These are phyloP conservation scores for Sebastes oblongus DNA, from an alignment of 2,797 vertebrate genomes.

Conservation along the genomic window DNA sequence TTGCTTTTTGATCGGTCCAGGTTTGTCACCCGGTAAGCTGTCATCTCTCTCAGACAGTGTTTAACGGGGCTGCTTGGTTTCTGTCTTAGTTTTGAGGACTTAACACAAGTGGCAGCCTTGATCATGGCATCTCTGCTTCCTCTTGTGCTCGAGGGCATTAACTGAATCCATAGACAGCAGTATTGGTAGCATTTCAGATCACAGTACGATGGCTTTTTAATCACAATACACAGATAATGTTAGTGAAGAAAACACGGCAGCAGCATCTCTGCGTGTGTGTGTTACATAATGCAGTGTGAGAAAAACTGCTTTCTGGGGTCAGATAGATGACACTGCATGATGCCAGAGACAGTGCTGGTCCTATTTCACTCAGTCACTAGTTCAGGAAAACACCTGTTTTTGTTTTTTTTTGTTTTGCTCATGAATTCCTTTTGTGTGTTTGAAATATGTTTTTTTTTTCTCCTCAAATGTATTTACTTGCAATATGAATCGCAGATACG, in stretches of 20 bases:
- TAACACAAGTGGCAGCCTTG: not conserved
- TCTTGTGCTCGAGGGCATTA: conserved; percentile 28
- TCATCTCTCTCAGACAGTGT: not conserved
- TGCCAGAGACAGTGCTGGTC: conserved; percentile 24
- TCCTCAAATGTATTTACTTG: conserved; percentile 47
- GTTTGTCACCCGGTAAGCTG: not conserved
- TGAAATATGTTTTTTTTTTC: conserved; percentile 30
- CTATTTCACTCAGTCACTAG: conserved; percentile 26
- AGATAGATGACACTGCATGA: conserved; percentile 46
- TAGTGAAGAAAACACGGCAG: not conserved
- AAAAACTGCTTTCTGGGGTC: not conserved
- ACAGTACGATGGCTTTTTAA: not conserved
- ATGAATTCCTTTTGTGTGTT: conserved; percentile 29
- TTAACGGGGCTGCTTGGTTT: not conserved
- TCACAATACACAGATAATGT: not conserved
- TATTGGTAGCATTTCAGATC: conserved; percentile 30
- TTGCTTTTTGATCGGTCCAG: not conserved
- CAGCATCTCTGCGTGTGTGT: conserved; percentile 8
- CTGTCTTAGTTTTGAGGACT: not conserved
- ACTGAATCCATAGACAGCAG: conserved; percentile 16
- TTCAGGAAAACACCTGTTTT: conserved; percentile 29
- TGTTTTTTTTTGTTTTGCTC: not conserved
- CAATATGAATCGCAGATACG: conserved; percentile 49
- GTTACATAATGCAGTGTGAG: not conserved
- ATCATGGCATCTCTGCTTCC: not conserved